Evolutionary conservation across 2,888 invertebrate species (phyloP).

Genomic region (Carcina quercana): DNA sequence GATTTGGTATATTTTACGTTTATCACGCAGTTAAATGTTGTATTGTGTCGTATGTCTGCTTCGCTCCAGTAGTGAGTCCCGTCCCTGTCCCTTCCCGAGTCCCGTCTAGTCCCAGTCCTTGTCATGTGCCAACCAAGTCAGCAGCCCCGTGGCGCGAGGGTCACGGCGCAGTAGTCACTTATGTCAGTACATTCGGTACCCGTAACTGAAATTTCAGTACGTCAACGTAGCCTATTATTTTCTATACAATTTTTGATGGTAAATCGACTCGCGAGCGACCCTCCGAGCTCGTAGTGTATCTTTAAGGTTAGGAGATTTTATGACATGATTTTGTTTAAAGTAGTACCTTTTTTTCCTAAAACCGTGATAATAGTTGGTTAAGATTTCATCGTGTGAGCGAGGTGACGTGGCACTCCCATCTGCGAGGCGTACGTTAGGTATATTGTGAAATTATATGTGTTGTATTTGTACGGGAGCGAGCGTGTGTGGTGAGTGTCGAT

Average conservation of each 20-base stretch:
- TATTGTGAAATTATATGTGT: conserved; percentile 34
- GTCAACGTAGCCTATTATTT: conserved; percentile 31
- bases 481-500: conserved; percentile 53
- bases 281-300: conserved; percentile 66
- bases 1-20: conserved; percentile 19
- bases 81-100: conserved; percentile 56
- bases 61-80: conserved; percentile 21
- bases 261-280: no score
- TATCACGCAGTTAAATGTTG: conserved; percentile 26
- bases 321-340: conserved; percentile 54
- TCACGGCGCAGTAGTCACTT: no score
- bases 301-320: conserved; percentile 69
- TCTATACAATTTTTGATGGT: no score
- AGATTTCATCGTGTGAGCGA: conserved; percentile 52
- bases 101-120: conserved; percentile 67
- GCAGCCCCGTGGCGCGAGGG: no score
- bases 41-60: conserved; percentile 25
- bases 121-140: conserved; percentile 67
- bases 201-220: conserved; percentile 35
- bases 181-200: conserved; percentile 41
- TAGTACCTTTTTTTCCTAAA: conserved; percentile 59
- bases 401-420: conserved; percentile 66
- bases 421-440: conserved; percentile 52
- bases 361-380: conserved; percentile 74
- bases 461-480: conserved; percentile 47